Conservation (phyloP, 2,888 invertebrate species). For the Cybosia mesomella region DNA sequence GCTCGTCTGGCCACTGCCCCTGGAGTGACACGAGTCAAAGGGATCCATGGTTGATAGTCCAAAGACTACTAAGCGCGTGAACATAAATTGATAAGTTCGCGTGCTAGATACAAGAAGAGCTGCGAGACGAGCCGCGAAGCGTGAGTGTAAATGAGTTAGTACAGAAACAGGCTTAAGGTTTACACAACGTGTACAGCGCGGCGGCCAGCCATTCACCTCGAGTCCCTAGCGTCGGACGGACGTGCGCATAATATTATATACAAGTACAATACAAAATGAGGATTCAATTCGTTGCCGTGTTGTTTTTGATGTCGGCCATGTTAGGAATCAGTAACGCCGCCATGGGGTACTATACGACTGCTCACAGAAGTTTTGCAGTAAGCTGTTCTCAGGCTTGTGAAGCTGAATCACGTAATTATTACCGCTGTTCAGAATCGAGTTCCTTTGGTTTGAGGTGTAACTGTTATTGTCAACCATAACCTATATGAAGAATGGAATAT, state of each 20-base stretch:
- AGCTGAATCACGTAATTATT: not conserved
- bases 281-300: not conserved
- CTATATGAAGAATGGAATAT: no score
- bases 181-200: no score
- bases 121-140: no score
- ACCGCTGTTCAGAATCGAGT: not conserved
- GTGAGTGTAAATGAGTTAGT: no score
- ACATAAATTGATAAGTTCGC: no score
- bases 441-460: not conserved
- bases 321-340: constrained; percentile 2
- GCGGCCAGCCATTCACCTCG: not conserved
- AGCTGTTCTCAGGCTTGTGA: constrained; percentile 12
- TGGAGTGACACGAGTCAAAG: no score
- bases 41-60: no score
- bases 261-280: not conserved
- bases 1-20: no score
- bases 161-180: no score
- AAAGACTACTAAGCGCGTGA: no score
- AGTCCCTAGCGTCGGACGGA: not conserved
- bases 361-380: constrained; percentile 4
- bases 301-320: not conserved
- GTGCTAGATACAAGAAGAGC: no score
- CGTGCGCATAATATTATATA: not conserved
- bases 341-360: constrained; percentile 1
- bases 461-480: constrained; percentile 9